A percentile compares a stretch with the other conserved stretches of the same genome.
These are phyloP conservation scores for Sebastes schlegelii DNA, from an alignment of 2,113 vertebrate species.

Conservation along the genomic window DNA sequence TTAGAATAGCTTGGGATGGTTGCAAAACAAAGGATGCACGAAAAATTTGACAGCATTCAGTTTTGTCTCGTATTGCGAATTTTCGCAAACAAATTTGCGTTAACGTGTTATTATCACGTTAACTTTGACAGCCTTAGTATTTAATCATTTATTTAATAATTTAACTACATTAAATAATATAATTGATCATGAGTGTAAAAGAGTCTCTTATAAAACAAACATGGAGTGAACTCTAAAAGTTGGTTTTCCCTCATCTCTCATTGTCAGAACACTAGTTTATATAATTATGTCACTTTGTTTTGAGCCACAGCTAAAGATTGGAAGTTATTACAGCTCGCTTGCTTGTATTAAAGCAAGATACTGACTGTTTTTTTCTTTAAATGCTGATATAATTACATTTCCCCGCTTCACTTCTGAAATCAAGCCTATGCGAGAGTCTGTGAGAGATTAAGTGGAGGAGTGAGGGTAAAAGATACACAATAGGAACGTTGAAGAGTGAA, in stretches of 20 bases:
- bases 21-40: no score
- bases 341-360: neutral
- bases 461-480: neutral
- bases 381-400: neutral
- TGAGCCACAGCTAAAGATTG: neutral
- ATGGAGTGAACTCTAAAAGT: neutral
- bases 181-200: no score
- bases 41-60: no score
- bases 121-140: no score
- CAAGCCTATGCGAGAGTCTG: neutral
- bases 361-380: neutral
- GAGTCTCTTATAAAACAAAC: neutral
- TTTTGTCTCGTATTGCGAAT: no score
- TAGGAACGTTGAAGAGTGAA: neutral
- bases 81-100: no score
- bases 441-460: conserved; percentile 1
- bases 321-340: neutral
- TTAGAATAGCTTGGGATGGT: no score
- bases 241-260: neutral
- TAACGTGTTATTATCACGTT: no score
- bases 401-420: neutral
- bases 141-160: no score
- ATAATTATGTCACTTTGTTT: neutral
- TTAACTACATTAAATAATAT: no score
- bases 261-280: neutral